Base-by-base conservation (phyloP, 2,797 vertebrate genomes). In the Apodemus agrarius region DNA sequence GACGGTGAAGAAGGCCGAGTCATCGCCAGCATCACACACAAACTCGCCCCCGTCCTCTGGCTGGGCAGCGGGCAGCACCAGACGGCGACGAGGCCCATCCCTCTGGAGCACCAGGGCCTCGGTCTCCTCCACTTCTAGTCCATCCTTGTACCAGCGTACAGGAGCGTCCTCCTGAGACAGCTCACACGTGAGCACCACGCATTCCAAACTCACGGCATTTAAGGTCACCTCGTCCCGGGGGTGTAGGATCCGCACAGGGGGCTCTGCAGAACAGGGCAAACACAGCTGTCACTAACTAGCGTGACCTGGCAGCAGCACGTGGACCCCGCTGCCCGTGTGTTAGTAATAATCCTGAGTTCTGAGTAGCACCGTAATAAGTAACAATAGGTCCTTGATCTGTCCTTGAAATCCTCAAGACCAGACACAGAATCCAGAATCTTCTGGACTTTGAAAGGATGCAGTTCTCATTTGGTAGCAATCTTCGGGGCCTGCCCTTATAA, bases 111-210 rank as follows among this genome's bases (percentile, higher is more conserved):
- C 93, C 79, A 99, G 84, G 34, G 97, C 97, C 65, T 98, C 93
- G 0, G 97, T 98, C 82, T 26, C 96, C 4, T 99, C 98, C 31
- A 99, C 96, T 19, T 99, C 99, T 69, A 98, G 89, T 0, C 99
- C 99, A 0, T 99, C 99, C 97, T 99, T 99, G 97, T 99, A 99
- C 99, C 99, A 99, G 95, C 97, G 98, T 78, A 99, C 98, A 0
- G 93, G 89, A 26, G 98, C 98, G 3, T 99, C 99, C 46, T 97
- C 95, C 57, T 98, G 98, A 0, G 99, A 99, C 59, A 99, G 97
- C 69, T 99, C 98, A 19, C 99, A 99, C 40, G 98, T 98, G 96
- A 99, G 98, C 61, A 98, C 96, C 79, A 99, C 98, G 76, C 98
- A 96, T 94, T 98, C 97, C 95, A 97, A 89, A 95, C 96, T 98